phyloP scores from a whole-genome alignment of 2,113 vertebrate species.

The Pitta sordida region DNA sequence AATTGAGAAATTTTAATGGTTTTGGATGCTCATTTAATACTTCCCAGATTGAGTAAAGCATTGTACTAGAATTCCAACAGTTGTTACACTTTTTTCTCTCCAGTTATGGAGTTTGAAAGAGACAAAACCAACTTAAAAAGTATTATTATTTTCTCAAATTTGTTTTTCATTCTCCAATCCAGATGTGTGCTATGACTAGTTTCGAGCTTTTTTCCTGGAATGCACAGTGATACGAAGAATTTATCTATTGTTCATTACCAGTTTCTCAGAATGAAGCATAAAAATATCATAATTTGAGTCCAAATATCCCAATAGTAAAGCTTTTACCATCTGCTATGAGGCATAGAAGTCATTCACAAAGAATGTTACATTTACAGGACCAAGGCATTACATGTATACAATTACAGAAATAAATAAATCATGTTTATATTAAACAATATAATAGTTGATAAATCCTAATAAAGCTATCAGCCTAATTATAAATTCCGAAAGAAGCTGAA shows the following conservation, averaged over 20 bases:
- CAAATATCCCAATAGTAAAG: neutral
- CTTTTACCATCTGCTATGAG: neutral
- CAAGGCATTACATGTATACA: neutral
- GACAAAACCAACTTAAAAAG: neutral
- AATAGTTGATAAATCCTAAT: neutral
- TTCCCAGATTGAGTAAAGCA: neutral
- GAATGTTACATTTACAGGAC: neutral
- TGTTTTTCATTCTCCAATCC: neutral
- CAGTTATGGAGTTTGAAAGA: neutral
- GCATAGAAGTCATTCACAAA: neutral
- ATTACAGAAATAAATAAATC: neutral
- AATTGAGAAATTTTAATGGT: neutral
- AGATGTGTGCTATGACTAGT: neutral
- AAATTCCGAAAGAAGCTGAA: neutral
- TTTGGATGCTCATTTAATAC: neutral
- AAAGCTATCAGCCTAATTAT: neutral
- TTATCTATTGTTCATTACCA: neutral
- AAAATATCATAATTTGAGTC: neutral
- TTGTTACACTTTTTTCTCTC: neutral
- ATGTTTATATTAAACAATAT: neutral
- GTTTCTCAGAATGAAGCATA: neutral
- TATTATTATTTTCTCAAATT: neutral
- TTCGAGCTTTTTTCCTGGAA: neutral
- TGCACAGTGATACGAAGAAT: neutral
- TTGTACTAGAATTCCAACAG: rapidly evolving